Percentiles rank a stretch among this genome's conserved stretches.
Evolutionary conservation across 1,140 invertebrate species (phyloP).

Genomic region (Eupeodes corollae): DNA sequence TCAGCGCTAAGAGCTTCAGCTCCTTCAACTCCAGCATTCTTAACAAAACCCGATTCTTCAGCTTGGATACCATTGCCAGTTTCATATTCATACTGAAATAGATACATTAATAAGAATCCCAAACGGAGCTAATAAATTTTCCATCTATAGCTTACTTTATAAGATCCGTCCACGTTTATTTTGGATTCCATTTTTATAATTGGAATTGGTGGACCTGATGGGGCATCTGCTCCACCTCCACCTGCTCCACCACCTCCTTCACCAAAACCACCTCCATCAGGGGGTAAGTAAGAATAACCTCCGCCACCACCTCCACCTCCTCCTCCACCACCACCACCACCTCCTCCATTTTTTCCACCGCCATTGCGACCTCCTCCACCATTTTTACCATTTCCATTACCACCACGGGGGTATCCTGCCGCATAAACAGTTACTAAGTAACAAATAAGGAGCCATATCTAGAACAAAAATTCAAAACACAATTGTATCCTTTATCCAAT

Average conservation of each 20-base stretch:
- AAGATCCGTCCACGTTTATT: slow-evolving; percentile 53
- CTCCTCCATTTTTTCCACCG: neutral
- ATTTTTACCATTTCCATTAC: slow-evolving; percentile 7
- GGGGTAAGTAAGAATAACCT: slow-evolving; percentile 20
- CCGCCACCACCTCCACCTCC: slow-evolving; percentile 18
- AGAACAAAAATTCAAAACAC: neutral
- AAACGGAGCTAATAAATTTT: neutral
- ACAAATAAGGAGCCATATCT: neutral
- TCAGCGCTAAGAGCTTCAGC: slow-evolving; percentile 48
- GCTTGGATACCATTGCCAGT: slow-evolving; percentile 57
- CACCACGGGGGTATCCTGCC: neutral
- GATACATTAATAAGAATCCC: neutral
- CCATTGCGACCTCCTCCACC: slow-evolving; percentile 7
- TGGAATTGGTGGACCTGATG: slow-evolving; percentile 35
- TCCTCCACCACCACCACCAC: slow-evolving; percentile 4
- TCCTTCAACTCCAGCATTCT: slow-evolving; percentile 48
- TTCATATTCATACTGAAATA: slow-evolving; percentile 40
- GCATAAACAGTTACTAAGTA: neutral
- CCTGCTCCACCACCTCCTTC: slow-evolving; percentile 8
- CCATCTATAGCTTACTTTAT: slow-evolving; percentile 25
- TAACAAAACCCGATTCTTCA: slow-evolving; percentile 53
- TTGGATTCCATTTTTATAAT: slow-evolving; percentile 47
- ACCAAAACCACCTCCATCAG: slow-evolving; percentile 10
- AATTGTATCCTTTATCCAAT: neutral
- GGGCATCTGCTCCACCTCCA: slow-evolving; percentile 1